Evolutionary conservation across 2,888 invertebrate genomes (phyloP).

Genomic region (Byasa hedistus): DNA sequence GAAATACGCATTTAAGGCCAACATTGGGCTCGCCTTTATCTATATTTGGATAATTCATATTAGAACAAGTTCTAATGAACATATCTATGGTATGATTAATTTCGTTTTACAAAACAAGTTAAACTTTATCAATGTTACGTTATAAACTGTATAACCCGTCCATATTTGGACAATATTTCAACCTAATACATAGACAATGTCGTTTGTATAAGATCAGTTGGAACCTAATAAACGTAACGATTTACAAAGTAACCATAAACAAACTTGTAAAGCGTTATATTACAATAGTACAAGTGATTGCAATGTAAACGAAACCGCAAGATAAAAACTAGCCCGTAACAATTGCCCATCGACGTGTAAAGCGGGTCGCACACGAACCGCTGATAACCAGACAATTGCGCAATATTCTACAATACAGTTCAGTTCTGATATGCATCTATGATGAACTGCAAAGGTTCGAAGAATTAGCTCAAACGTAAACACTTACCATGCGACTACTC

Average conservation of each 20-base stretch:
- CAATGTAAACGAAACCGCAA: constrained; percentile 7
- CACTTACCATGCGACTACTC: no score
- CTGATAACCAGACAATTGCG: constrained; percentile 2
- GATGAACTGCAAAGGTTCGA: no score
- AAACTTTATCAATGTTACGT: neutral
- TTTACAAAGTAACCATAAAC: no score
- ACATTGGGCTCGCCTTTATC: neutral
- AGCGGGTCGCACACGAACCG: constrained; percentile 6
- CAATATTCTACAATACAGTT: constrained; percentile 1
- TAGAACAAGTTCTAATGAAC: constrained; percentile 1
- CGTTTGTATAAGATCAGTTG: no score
- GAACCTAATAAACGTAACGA: no score
- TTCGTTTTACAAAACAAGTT: neutral
- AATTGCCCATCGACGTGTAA: constrained; percentile 25
- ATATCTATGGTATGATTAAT: neutral
- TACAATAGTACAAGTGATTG: neutral
- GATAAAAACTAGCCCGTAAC: constrained; percentile 14
- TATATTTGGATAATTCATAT: constrained; percentile 5
- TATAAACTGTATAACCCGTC: neutral
- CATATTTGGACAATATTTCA: no score
- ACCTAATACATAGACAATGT: no score
- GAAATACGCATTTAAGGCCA: neutral
- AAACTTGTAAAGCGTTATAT: no score
- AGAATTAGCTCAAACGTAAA: no score
- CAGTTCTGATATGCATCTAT: no score